Conservation (phyloP, 1,140 invertebrate species). For the Drosophila prosaltans region DNA sequence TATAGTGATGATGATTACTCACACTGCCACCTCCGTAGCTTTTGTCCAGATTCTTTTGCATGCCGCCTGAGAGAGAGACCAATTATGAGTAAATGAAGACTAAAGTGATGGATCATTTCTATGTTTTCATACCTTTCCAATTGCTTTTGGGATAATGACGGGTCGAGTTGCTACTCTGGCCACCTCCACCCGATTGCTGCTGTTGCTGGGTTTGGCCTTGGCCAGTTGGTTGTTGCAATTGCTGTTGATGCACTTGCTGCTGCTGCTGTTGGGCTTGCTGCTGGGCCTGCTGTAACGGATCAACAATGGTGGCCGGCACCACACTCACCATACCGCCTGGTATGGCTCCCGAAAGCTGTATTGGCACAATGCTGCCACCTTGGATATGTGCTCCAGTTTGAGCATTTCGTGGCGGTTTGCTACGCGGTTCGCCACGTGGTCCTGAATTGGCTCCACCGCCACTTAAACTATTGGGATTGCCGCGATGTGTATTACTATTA, state of each 20-base stretch:
- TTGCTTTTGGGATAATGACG: slow-evolving; percentile 72
- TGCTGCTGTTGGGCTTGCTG: slow-evolving; percentile 40
- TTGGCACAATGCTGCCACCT: slow-evolving; percentile 63
- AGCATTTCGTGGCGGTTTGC: slow-evolving; percentile 64
- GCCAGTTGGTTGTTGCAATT: slow-evolving; percentile 37
- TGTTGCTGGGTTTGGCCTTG: slow-evolving; percentile 32
- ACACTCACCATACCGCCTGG: slow-evolving; percentile 70
- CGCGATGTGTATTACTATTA: slow-evolving; percentile 67
- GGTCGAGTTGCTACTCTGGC: slow-evolving; percentile 43
- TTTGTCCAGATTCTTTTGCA: slow-evolving; percentile 75
- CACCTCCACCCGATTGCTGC: slow-evolving; percentile 40
- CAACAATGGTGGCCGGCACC: slow-evolving; percentile 63
- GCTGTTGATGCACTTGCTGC: slow-evolving; percentile 48
- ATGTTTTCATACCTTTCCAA: slow-evolving; percentile 51
- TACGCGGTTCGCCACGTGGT: slow-evolving; percentile 63
- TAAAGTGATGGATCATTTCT: too few relatives aligned
- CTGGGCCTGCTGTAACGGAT: slow-evolving; percentile 47
- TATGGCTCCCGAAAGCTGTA: slow-evolving; percentile 58
- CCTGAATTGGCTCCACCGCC: slow-evolving; percentile 44
- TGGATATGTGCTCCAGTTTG: slow-evolving; percentile 64
- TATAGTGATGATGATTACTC: slow-evolving; percentile 68
- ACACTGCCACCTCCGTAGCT: slow-evolving; percentile 56
- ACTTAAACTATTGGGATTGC: slow-evolving; percentile 64
- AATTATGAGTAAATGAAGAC: too few relatives aligned
- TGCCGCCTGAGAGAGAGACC: slow-evolving; percentile 48